A percentile compares a stretch with the other conserved stretches of the same genome.
These are phyloP conservation scores for Cepaea nemoralis DNA, from an alignment of 1,140 invertebrate species.

Conservation along the genomic window DNA sequence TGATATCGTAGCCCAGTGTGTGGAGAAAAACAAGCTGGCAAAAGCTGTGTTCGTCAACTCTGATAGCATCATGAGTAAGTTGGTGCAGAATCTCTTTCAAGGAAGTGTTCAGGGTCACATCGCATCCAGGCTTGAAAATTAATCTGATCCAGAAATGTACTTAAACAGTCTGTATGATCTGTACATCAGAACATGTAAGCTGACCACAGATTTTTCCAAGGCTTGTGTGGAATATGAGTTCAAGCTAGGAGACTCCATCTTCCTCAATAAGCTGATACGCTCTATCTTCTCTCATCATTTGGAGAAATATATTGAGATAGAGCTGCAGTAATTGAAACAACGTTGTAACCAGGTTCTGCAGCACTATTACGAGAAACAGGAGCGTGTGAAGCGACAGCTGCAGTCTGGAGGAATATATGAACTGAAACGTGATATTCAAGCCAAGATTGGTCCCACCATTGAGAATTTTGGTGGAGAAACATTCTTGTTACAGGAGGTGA, in stretches of 20 bases:
- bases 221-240: conserved; percentile 73
- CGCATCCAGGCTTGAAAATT: conserved; percentile 82
- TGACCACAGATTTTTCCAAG: conserved; percentile 79
- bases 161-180: conserved; percentile 89
- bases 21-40: conserved; percentile 89
- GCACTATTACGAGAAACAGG: conserved; percentile 92
- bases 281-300: conserved; percentile 85
- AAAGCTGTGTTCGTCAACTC: conserved; percentile 95
- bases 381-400: conserved; percentile 93
- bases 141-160: conserved; percentile 88
- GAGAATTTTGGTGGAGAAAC: conserved; percentile 98
- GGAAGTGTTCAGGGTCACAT: conserved; percentile 89
- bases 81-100: conserved; percentile 96
- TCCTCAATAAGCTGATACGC: conserved; percentile 84
- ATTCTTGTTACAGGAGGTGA: conserved; percentile 96
- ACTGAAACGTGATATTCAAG: conserved; percentile 91
- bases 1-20: conserved; percentile 90
- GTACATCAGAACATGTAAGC: conserved; percentile 83
- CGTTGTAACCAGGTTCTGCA: conserved; percentile 82
- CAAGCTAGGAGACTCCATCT: conserved; percentile 86
- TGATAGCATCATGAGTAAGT: conserved; percentile 97
- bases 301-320: conserved; percentile 83
- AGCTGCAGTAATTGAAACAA: conserved; percentile 83
- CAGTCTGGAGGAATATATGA: conserved; percentile 87
- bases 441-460: conserved; percentile 87